Evolutionary conservation across 2,888 invertebrate species (phyloP).

Genomic region (Arrhopalites spinosus): DNA sequence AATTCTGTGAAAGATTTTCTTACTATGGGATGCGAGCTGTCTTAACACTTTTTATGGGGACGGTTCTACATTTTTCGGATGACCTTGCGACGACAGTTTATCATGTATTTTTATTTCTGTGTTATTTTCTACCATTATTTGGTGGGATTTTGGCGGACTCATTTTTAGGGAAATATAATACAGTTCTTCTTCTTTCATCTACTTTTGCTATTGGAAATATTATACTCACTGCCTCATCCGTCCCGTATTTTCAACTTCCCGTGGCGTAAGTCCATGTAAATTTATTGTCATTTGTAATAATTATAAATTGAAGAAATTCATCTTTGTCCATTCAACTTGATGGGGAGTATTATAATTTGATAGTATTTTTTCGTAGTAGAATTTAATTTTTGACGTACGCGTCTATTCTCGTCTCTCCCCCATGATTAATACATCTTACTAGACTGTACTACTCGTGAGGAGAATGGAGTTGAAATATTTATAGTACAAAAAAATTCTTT

Average conservation of each 20-base stretch:
- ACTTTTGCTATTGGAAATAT: conserved; percentile 50
- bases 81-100: conserved; percentile 82
- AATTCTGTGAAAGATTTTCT: conserved; percentile 70
- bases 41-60: conserved; percentile 81
- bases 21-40: conserved; percentile 99
- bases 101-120: conserved; percentile 86
- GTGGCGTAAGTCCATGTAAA: conserved; percentile 40
- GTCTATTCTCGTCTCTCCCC: background rate
- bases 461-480: conserved; percentile 8
- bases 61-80: conserved; percentile 74
- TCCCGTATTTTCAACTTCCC: conserved; percentile 48
- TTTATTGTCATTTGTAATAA: background rate
- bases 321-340: background rate
- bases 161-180: conserved; percentile 78
- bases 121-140: conserved; percentile 84
- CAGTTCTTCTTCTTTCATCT: conserved; percentile 49
- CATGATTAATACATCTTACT: no score
- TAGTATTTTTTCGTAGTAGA: no score
- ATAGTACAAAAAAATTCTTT: conserved; percentile 4
- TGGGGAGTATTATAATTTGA: no score
- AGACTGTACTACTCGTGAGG: no score
- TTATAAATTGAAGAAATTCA: background rate
- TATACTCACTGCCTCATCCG: conserved; percentile 42
- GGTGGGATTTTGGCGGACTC: conserved; percentile 95
- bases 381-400: background rate